phyloP scores from a whole-genome alignment of 2,888 invertebrate genomes.

The Meiosimyza decipiens region DNA sequence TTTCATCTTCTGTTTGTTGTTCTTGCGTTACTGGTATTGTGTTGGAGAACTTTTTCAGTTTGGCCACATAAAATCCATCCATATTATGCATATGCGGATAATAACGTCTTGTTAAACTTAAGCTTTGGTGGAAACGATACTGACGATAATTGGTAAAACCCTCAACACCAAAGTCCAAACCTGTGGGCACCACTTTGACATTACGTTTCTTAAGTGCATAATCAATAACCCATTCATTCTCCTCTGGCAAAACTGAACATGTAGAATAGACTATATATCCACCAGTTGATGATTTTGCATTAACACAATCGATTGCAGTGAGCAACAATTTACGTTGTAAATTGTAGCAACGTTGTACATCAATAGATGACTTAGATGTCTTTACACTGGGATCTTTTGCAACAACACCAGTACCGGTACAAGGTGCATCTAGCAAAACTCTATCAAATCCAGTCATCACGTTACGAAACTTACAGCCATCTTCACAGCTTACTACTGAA shows the following conservation, averaged over 20 bases:
- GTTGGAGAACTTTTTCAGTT: slow-evolving; percentile 96
- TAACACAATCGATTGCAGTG: slow-evolving; percentile 96
- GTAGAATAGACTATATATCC: slow-evolving; percentile 98
- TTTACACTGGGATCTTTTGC: slow-evolving; percentile 98
- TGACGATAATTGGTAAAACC: slow-evolving; percentile 92
- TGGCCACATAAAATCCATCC: slow-evolving; percentile 99
- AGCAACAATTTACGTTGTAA: slow-evolving; percentile 92
- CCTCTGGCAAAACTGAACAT: slow-evolving; percentile 97
- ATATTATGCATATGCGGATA: slow-evolving; percentile 99
- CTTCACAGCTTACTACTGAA: slow-evolving; percentile 87
- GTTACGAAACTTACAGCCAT: slow-evolving; percentile 87
- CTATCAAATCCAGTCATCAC: slow-evolving; percentile 94
- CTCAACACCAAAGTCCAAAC: slow-evolving; percentile 94
- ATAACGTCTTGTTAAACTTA: slow-evolving; percentile 89
- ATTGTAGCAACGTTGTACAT: slow-evolving; percentile 91
- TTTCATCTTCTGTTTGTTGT: slow-evolving; percentile 64
- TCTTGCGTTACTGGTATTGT: slow-evolving; percentile 70
- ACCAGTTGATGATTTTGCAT: slow-evolving; percentile 90
- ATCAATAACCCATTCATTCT: slow-evolving; percentile 98
- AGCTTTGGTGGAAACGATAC: slow-evolving; percentile 87
- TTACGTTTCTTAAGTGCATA: slow-evolving; percentile 93
- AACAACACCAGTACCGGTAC: slow-evolving; percentile 97
- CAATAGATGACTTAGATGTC: slow-evolving; percentile 87
- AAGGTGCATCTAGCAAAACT: slow-evolving; percentile 96
- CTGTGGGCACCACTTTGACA: slow-evolving; percentile 93